Base-by-base conservation (phyloP, 1,140 invertebrate genomes). In the Drosophila seguyi region DNA sequence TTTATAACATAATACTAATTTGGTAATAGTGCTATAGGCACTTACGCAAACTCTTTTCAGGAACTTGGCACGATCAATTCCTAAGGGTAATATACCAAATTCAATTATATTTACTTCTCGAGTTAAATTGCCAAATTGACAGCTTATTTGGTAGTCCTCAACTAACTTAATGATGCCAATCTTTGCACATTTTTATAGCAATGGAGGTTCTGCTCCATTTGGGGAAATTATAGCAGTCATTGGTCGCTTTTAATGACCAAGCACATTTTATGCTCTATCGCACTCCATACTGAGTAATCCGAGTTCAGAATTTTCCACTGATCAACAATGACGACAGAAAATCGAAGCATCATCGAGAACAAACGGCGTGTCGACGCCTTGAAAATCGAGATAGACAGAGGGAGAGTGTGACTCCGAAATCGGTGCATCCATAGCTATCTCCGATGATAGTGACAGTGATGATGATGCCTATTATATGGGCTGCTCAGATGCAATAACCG, bases 221-320 rank as follows among this genome's bases (percentile, higher is more conserved):
- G 44, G 5, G 14, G 4, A 72, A 13, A 59, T 48, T 44, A 31
- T 14, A 20, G 5, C 45, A 38, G 47, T 74, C 42, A 60, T 50
- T 31, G 52, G 22, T 45, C 39, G 39, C 41, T 45, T 34, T 59
- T 53, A 38, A 72, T 81, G 66, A 56, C 57, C 36, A 14, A 36
- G 67, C 60, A 65, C 22, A 45, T 31, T 27, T 25, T 27, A 27
- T 31, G 38, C 31, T 34, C 13, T 13, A 16, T 27, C 11, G 42
- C 44, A 62, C n/a, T 45, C 42, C 41, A 31, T 34, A 50, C 29
- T 31, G 38, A 55, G 8, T 10, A 45, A 58, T 66, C 36, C 41
- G 47, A 29, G 31, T 53, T 57, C 5, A 85, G 71, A 84, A 65
- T 81, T 84, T 84, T 84, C 81, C 81, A 81, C 34, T 84, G 61